Base-by-base conservation (phyloP, 2,113 vertebrate species). In the Micromys minutus region DNA sequence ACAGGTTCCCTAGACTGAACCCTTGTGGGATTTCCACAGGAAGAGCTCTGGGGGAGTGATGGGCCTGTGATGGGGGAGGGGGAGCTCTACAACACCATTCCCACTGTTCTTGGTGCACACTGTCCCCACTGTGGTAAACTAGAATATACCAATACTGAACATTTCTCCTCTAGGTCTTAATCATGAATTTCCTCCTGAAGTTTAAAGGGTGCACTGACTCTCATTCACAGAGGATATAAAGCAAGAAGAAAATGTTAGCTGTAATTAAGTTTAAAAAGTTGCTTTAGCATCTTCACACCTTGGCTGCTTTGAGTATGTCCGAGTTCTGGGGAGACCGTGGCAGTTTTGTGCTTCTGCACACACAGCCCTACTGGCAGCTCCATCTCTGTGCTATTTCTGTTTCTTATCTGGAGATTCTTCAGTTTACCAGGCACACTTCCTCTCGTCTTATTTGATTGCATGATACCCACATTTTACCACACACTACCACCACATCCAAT, bases 231-330 rank as follows among this genome's bases (percentile, higher is more conserved):
- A 95, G 29, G 21, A 84, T 72, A 4, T 65, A 90, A 94, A 45
- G 52, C 76, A 76, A 86, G 81, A 89, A 55, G 67, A 94, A 89
- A 91, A 69, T 63, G n/a, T 76, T 94, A 34, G 50, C 19, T 88
- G 45, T 87, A 80, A 95, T 96, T 84, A 96, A 94, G 87, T 93
- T 52, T 63, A 63, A n/a, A 84, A 92, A 96, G 89, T 90, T 86
- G 71, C 52, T 93, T 91, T 45, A 45, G 22, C 87, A 93, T 95
- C 86, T 76, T 87, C 83, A 96, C 52, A 75, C 83, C 84, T 98
- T 96, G 34, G 39, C 47, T 1, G 0, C 31, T 74, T 85, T 65
- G 55, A 95, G 34, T 69, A 36, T 92, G 94, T 86, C 65, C 90
- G 77, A 95, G 61, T 96, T 95, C 45, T 77, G 63, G 86, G 72